Percentiles rank a stretch among this genome's conserved stretches.
These are phyloP conservation scores for Polymixis lichenea DNA, from an alignment of 2,888 invertebrate species.

Conservation along the genomic window DNA sequence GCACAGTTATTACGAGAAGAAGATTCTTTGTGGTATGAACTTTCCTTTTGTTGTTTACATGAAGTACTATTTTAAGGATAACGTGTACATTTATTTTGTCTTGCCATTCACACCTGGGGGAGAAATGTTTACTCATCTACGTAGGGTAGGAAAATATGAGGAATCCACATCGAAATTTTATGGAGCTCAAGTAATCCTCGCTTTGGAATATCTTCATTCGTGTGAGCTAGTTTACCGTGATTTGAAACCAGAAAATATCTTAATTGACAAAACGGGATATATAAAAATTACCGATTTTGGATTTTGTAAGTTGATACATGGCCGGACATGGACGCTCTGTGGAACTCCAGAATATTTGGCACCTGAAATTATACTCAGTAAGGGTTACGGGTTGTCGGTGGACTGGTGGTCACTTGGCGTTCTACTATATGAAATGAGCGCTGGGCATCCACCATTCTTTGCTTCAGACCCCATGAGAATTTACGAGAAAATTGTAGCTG, in stretches of 20 bases:
- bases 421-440: constrained; percentile 96
- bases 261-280: constrained; percentile 95
- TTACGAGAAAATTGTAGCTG: constrained; percentile 98
- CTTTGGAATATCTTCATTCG: constrained; percentile 97
- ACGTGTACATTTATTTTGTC: constrained; percentile 95
- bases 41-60: constrained; percentile 97
- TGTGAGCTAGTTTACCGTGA: constrained; percentile 97
- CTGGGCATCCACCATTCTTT: constrained; percentile 98
- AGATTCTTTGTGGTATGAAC: constrained; percentile 95
- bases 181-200: constrained; percentile 96
- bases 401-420: constrained; percentile 99
- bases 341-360: constrained; percentile 99
- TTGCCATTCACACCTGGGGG: constrained; percentile 96
- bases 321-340: constrained; percentile 97
- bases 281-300: constrained; percentile 98
- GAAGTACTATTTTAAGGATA: constrained; percentile 96
- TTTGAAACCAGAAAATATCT: constrained; percentile 97
- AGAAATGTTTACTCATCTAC: constrained; percentile 95
- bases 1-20: constrained; percentile 97
- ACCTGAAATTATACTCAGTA: constrained; percentile 97
- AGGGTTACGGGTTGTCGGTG: constrained; percentile 97
- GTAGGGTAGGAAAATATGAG: constrained; percentile 92
- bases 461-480: constrained; percentile 98
- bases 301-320: constrained; percentile 95
- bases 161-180: constrained; percentile 96